Conservation (phyloP, 2,113 vertebrate genomes). For the Telmatochromis sp. region DNA sequence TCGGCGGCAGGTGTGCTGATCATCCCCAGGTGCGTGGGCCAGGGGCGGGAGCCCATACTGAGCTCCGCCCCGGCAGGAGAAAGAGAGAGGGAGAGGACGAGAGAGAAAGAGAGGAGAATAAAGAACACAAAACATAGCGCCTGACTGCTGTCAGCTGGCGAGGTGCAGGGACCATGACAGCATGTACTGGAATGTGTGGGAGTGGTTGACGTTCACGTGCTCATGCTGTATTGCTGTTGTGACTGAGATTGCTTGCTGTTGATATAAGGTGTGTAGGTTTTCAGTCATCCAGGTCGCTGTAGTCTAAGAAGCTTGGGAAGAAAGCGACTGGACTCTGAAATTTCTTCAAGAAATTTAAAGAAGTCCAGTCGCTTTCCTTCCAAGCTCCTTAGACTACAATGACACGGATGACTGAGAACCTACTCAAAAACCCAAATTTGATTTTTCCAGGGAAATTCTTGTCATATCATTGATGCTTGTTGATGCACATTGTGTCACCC, state of each 20-base stretch:
- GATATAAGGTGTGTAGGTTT: not conserved
- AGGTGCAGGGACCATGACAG: no score
- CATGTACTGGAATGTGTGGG: not conserved
- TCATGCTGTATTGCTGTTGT: not conserved
- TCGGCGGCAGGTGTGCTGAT: no score
- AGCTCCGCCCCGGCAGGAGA: no score
- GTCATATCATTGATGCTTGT: not conserved
- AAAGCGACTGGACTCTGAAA: not conserved
- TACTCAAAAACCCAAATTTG: not conserved
- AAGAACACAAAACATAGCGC: no score
- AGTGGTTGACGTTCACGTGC: not conserved
- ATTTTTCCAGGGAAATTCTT: not conserved
- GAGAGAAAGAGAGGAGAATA: no score
- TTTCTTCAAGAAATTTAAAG: not conserved
- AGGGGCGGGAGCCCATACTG: no score
- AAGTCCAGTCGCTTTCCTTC: not conserved
- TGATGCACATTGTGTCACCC: not conserved
- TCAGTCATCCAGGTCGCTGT: not conserved
- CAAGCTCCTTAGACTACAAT: not conserved
- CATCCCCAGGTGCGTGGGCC: no score
- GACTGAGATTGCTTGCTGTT: not conserved
- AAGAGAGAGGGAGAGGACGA: no score
- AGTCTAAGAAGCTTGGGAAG: not conserved
- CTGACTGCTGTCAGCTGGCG: no score
- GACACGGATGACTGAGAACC: not conserved